phyloP scores from a whole-genome alignment of 2,113 vertebrate genomes.

The Nannobrachium achirus region DNA sequence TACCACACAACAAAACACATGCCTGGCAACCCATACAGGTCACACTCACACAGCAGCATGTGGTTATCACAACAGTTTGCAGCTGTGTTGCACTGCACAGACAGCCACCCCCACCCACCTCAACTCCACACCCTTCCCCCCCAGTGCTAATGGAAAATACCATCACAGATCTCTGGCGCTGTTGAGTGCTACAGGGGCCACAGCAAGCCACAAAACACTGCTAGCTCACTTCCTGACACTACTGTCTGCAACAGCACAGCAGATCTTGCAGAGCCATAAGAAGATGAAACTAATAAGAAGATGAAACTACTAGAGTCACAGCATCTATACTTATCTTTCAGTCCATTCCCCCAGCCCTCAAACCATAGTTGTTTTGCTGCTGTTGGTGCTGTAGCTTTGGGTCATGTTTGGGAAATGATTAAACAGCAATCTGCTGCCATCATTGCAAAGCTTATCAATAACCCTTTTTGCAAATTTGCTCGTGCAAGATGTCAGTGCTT shows the following conservation, averaged over 20 bases:
- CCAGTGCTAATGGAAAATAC: slow-evolving; percentile 63
- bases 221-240: slow-evolving; percentile 17
- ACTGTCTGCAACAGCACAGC: background rate
- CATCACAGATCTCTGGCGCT: slow-evolving; percentile 48
- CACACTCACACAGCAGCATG: slow-evolving; percentile 16
- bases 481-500: slow-evolving; percentile 59
- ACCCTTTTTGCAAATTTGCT: background rate
- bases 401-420: slow-evolving; percentile 7
- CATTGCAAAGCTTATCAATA: background rate
- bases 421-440: slow-evolving; percentile 3
- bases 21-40: slow-evolving; percentile 11
- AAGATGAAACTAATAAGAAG: slow-evolving; percentile 23
- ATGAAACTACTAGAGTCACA: slow-evolving; percentile 19
- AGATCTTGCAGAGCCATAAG: slow-evolving; percentile 6
- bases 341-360: background rate
- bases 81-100: slow-evolving; percentile 31
- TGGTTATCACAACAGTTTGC: slow-evolving; percentile 38
- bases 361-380: background rate
- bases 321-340: slow-evolving; percentile 8
- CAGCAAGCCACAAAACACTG: slow-evolving; percentile 8
- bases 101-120: slow-evolving; percentile 34
- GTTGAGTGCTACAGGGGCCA: slow-evolving; percentile 35
- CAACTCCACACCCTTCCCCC: slow-evolving; percentile 11
- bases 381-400: background rate
- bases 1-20: slow-evolving; percentile 4